Conservation (phyloP, 2,113 vertebrate species). For the Hemiscyllium ocellatum region DNA sequence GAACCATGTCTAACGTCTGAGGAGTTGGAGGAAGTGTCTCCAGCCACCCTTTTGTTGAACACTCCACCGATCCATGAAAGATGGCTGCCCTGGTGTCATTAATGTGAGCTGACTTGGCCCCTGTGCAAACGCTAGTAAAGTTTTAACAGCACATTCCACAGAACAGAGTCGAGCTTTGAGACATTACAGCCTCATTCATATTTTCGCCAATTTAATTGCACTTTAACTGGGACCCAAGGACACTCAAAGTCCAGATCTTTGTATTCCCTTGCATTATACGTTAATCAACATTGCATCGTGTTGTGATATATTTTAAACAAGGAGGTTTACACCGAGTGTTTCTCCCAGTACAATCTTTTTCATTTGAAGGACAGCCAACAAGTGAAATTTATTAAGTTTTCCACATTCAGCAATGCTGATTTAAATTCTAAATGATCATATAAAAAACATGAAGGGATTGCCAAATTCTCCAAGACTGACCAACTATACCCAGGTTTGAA, state of each 20-base stretch:
- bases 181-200: constrained; percentile 32
- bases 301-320: background rate
- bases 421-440: background rate
- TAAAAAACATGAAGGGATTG: background rate
- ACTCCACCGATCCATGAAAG: background rate
- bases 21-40: background rate
- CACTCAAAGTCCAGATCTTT: constrained; percentile 36
- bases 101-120: constrained; percentile 5
- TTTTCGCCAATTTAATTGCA: constrained; percentile 34
- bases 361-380: background rate
- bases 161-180: constrained; percentile 44
- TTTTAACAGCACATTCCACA: constrained; percentile 27
- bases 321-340: background rate
- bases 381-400: background rate
- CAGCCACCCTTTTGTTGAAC: background rate
- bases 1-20: background rate
- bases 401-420: background rate
- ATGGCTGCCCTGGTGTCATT: background rate
- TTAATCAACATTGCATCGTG: constrained; percentile 33
- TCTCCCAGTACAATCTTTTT: background rate
- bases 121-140: constrained; percentile 40
- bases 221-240: constrained; percentile 35
- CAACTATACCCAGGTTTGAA: background rate
- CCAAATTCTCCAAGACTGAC: background rate
- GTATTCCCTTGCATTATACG: constrained; percentile 22